Evolutionary conservation across 1,140 invertebrate genomes (phyloP), one percentile per base, ranked within the genome.

Genomic region (Drosophila ohnishii): DNA sequence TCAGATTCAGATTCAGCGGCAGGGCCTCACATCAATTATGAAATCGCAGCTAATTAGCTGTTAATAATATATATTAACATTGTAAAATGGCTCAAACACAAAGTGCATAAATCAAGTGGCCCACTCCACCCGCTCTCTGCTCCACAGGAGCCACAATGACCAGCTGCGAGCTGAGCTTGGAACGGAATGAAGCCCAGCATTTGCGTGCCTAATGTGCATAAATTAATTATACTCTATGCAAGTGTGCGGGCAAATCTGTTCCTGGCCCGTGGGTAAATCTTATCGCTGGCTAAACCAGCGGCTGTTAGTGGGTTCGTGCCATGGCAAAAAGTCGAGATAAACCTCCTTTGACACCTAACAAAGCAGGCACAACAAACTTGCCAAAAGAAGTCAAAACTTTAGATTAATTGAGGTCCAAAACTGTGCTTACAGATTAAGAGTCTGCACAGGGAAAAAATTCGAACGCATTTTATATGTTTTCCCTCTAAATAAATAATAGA

Each of bases 61-160:
- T 85, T 89, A 89, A 89, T 89, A 81, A 89, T 81, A 82, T 81
- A 76, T 78, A 89, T 89, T 89, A 85, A 81, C 85, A 79, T 76
- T 85, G 85, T 67, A 71, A 74, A 79, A 74, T 79, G 66, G 61
- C 61, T 63, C 42, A 71, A 32, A 67, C 63, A 64, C 72, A 88
- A 87, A 87, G 84, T 75, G 84, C 84, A 87, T 83, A 88, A 88
- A 80, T 87, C 84, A 87, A 73, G 64, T 34, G 60, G 22, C 42
- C 45, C 37, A 19, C 30, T 28, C 35, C 60, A 28, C 61, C 19
- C 44, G 2, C 34, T 10, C 22, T 5, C 22, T 5, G 5, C 40
- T 32, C 22, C 60, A 28, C 65, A 53, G 47, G 44, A 66, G 44
- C 73, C 77, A 74, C 75, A 69, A 76, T 71, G 65, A 39, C 47